Percentiles rank a stretch among this genome's conserved stretches.
These are phyloP conservation scores for Myotis daubentonii DNA, from an alignment of 2,797 vertebrate genomes.

Conservation along the genomic window DNA sequence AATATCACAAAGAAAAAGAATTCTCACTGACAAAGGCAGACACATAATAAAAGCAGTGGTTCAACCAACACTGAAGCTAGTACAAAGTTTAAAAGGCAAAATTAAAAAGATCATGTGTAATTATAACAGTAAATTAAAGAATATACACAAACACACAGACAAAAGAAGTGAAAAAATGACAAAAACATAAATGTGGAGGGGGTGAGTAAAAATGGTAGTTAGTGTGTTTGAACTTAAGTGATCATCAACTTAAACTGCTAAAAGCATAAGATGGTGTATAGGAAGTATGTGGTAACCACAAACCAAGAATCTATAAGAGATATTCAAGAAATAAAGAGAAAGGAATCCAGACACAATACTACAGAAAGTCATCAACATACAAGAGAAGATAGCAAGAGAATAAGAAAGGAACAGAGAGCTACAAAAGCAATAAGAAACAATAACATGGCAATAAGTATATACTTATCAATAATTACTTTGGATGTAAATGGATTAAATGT, in stretches of 20 bases:
- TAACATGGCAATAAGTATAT: not conserved
- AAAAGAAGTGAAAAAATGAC: not conserved
- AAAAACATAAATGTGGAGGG: not conserved
- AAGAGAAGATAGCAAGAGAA: not conserved
- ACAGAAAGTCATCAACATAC: not conserved
- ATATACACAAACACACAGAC: not conserved
- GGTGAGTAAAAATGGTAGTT: not conserved
- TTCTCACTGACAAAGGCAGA: not conserved
- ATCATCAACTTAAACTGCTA: not conserved
- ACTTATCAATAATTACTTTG: not conserved
- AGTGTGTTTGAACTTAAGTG: not conserved
- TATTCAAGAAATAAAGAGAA: not conserved
- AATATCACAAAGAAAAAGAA: not conserved
- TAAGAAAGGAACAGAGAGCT: not conserved
- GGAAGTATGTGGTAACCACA: not conserved
- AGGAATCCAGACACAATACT: not conserved
- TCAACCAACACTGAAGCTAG: not conserved
- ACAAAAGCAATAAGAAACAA: not conserved
- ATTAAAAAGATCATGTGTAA: not conserved
- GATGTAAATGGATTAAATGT: not conserved
- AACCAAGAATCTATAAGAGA: not conserved
- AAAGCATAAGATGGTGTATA: not conserved
- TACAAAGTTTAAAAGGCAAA: not conserved
- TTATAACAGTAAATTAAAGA: not conserved
- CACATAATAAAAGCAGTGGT: not conserved